Evolutionary conservation across 2,113 vertebrate genomes (phyloP).

Genomic region (Pteruthius melanotis): DNA sequence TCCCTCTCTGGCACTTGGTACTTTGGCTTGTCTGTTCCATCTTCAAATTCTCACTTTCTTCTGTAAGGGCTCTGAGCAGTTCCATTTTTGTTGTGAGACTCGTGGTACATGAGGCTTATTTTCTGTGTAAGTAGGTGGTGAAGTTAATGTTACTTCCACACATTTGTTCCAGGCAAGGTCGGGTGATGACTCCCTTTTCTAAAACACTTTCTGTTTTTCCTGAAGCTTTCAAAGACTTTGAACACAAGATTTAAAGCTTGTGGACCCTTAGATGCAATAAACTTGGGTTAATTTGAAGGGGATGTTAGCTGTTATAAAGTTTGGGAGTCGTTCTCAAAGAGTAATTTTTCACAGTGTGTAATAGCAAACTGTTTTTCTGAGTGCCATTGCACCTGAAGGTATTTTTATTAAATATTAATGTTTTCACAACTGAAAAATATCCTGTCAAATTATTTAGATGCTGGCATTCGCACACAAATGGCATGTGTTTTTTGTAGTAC

Average conservation of each 20-base stretch:
- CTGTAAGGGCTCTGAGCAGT: background rate
- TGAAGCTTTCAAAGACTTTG: background rate
- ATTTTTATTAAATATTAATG: background rate
- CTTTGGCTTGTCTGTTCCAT: background rate
- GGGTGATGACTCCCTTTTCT: background rate
- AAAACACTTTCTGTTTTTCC: background rate
- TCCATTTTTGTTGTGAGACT: background rate
- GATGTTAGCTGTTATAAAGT: background rate
- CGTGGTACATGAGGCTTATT: background rate
- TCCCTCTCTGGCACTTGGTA: background rate
- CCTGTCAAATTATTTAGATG: background rate
- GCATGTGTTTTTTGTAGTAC: background rate
- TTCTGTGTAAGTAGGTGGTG: background rate
- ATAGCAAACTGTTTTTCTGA: background rate
- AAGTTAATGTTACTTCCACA: background rate
- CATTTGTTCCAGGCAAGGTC: background rate
- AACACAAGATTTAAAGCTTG: background rate
- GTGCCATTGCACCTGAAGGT: background rate
- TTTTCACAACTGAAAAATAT: background rate
- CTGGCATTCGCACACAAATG: fast-evolving
- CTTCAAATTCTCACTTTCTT: background rate
- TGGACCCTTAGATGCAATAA: background rate
- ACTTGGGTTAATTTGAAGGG: background rate
- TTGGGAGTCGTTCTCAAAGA: background rate
- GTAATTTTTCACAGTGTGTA: background rate